Percentiles rank a stretch among this genome's conserved stretches.
Evolutionary conservation across 92 coral and sea anemone genomes (phyloP).

Genomic region (Umimayanthus chanpuru): DNA sequence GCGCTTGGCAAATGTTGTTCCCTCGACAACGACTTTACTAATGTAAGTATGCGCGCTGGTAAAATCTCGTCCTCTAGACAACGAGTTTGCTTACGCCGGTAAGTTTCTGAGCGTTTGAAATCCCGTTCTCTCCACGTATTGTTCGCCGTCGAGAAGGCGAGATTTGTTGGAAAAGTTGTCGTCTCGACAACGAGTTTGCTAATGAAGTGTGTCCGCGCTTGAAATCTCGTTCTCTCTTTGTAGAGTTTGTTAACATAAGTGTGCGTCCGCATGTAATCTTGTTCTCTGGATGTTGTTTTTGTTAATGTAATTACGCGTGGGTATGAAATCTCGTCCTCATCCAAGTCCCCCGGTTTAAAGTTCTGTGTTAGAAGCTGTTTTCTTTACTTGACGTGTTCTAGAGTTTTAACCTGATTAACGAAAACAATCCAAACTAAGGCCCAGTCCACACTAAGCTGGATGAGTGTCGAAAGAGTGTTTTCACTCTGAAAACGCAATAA

Average conservation of each 20-base stretch:
- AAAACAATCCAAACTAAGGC: no score
- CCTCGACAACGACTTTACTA: neutral
- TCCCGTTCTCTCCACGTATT: neutral
- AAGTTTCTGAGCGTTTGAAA: neutral
- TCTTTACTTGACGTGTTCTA: neutral
- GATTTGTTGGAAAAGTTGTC: neutral
- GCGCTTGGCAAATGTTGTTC: neutral
- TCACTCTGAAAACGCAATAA: slow-evolving; percentile 4
- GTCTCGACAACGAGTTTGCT: slow-evolving; percentile 9
- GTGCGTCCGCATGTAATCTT: neutral
- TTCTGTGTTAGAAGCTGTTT: slow-evolving; percentile 7
- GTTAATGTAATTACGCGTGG: neutral
- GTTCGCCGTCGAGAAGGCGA: slow-evolving; percentile 12
- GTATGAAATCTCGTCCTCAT: slow-evolving; percentile 8
- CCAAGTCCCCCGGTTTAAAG: slow-evolving; percentile 10
- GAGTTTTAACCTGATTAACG: neutral
- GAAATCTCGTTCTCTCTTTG: neutral
- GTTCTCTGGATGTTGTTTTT: neutral
- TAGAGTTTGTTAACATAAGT: neutral
- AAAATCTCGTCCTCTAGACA: slow-evolving; percentile 3
- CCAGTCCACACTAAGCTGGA: slow-evolving; percentile 7
- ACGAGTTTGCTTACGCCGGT: slow-evolving; percentile 10
- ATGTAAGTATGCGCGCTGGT: neutral
- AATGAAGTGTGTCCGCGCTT: neutral
- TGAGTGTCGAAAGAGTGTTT: neutral